These are phyloP conservation scores for Actias luna DNA, from an alignment of 2,888 invertebrate genomes.

Conservation along the genomic window DNA sequence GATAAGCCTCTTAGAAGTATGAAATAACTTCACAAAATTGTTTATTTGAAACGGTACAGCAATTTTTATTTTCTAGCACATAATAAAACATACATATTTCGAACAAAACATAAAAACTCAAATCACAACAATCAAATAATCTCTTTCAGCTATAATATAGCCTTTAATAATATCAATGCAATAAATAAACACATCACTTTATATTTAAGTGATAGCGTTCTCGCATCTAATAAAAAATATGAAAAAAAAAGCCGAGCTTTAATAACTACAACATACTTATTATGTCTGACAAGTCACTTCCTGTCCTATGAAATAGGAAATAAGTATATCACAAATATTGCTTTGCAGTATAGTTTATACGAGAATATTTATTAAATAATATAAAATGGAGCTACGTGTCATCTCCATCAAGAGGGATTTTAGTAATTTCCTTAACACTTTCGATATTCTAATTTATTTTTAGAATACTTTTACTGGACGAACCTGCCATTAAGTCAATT, in stretches of 20 bases:
- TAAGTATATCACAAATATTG: slow-evolving; percentile 32
- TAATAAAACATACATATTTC: not conserved
- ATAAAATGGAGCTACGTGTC: slow-evolving; percentile 9
- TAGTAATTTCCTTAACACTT: not conserved
- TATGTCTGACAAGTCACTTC: slow-evolving; percentile 22
- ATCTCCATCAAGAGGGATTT: not conserved
- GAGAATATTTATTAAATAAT: slow-evolving; percentile 33
- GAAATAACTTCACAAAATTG: not conserved
- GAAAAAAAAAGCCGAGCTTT: slow-evolving; percentile 18
- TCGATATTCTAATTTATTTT: slow-evolving; percentile 4
- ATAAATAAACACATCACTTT: too few relatives aligned
- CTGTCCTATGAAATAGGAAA: slow-evolving; percentile 22
- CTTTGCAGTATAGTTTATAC: slow-evolving; percentile 31
- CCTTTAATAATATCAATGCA: not conserved
- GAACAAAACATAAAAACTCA: not conserved
- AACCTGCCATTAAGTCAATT: not conserved
- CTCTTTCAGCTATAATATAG: not conserved
- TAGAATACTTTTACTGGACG: not conserved
- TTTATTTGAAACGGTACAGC: not conserved
- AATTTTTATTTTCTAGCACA: not conserved
- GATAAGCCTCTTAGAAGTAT: not conserved
- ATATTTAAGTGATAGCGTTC: not conserved
- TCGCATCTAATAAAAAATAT: slow-evolving; percentile 10
- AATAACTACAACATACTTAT: slow-evolving; percentile 15
- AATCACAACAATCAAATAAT: not conserved